Conservation (phyloP, 2,888 invertebrate genomes). For the Acanthosepion pharaonis region DNA sequence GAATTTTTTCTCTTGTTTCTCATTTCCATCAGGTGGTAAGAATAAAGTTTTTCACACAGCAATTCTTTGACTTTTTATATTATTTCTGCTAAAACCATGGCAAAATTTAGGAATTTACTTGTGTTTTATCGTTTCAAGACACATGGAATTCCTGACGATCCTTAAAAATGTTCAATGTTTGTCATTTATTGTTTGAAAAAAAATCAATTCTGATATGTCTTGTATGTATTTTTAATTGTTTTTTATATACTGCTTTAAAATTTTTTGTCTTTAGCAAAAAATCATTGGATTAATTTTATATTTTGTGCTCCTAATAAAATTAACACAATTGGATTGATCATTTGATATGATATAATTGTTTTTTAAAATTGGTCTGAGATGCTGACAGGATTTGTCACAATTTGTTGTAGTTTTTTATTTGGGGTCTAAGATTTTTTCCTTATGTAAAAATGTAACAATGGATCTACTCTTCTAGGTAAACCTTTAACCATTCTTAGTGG, state of each 20-base stretch:
- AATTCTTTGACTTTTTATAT: too few species aligned
- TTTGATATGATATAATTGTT: not conserved
- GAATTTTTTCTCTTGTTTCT: constrained; percentile 45
- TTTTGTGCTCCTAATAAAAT: not conserved
- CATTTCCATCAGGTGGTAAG: constrained; percentile 66
- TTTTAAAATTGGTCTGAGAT: too few species aligned
- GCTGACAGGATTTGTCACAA: too few species aligned
- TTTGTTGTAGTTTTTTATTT: too few species aligned
- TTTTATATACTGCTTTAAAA: too few species aligned
- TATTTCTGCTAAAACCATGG: constrained; percentile 96
- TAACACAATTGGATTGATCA: not conserved
- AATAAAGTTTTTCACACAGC: too few species aligned
- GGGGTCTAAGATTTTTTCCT: too few species aligned
- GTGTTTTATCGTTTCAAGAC: constrained; percentile 95
- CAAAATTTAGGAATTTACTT: constrained; percentile 94
- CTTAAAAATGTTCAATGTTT: not conserved
- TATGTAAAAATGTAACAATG: not conserved
- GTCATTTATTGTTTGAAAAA: too few species aligned
- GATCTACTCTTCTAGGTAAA: not conserved
- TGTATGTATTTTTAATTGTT: not conserved
- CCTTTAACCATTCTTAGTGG: not conserved
- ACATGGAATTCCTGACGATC: constrained; percentile 81
- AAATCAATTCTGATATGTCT: too few species aligned
- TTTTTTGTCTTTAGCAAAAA: not conserved
- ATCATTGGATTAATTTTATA: not conserved